These are phyloP conservation scores for Parthenolecanium corni DNA, from an alignment of 2,888 invertebrate genomes.

Conservation along the genomic window DNA sequence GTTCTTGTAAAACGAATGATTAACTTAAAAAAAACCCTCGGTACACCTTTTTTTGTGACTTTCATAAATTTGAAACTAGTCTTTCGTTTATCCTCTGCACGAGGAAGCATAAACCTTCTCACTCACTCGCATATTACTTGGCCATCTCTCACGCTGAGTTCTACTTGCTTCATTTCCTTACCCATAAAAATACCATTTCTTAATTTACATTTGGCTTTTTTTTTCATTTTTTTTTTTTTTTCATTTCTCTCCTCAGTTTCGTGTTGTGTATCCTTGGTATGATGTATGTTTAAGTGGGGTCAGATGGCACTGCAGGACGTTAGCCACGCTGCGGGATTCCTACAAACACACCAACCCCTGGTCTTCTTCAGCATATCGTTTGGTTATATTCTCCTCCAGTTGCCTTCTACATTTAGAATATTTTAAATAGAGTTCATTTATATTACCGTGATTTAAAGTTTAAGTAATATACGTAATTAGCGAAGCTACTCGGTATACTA, in stretches of 20 bases:
- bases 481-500: constrained; percentile 7
- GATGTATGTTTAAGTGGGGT: constrained; percentile 27
- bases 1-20: no score
- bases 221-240: no score
- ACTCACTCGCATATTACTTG: no score
- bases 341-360: constrained; percentile 19
- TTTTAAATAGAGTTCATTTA: constrained; percentile 24
- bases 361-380: constrained; percentile 16
- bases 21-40: constrained; percentile 6
- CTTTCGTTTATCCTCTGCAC: not conserved
- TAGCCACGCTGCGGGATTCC: constrained; percentile 21
- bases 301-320: constrained; percentile 25
- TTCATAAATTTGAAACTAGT: constrained; percentile 24
- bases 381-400: constrained; percentile 17
- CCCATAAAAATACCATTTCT: constrained; percentile 28
- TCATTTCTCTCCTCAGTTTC: no score
- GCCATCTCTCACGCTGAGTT: constrained; percentile 20
- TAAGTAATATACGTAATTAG: constrained; percentile 27
- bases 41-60: constrained; percentile 12
- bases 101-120: not conserved
- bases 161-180: constrained; percentile 27
- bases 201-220: constrained; percentile 26
- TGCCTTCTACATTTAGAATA: no score
- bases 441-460: constrained; percentile 26
- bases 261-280: constrained; percentile 24